These are phyloP conservation scores for Pyxicephalus adspersus DNA, from an alignment of 2,113 vertebrate species.

Conservation along the genomic window DNA sequence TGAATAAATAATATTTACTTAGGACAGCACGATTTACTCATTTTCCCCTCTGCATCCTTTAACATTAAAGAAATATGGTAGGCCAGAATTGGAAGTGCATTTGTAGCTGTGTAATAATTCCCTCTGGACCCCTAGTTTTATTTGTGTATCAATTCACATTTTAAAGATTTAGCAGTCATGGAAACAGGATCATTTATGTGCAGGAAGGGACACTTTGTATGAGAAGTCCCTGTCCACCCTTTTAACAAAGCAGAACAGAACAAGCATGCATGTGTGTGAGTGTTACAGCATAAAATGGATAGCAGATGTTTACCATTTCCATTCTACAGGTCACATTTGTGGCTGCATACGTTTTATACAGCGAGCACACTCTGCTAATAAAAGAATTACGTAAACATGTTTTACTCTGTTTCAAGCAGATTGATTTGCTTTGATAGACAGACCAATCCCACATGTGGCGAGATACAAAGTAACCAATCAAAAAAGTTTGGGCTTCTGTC, in stretches of 20 bases:
- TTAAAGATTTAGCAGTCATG: conserved; percentile 33
- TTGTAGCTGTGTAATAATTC: conserved; percentile 20
- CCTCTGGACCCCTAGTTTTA: conserved; percentile 14
- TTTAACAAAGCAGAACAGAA: conserved; percentile 18
- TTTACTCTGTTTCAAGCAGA: conserved; percentile 40
- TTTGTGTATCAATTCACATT: conserved; percentile 42
- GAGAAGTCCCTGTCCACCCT: conserved; percentile 29
- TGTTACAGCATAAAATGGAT: conserved; percentile 35
- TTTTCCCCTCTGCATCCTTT: conserved; percentile 24
- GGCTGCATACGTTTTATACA: conserved; percentile 26
- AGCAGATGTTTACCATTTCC: conserved; percentile 48
- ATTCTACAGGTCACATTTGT: conserved; percentile 45
- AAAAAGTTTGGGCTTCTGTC: background rate
- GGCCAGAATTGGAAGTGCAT: conserved; percentile 15
- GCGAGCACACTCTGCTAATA: conserved; percentile 28
- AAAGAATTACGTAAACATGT: conserved; percentile 44
- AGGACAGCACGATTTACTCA: conserved; percentile 16
- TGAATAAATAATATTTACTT: conserved; percentile 19
- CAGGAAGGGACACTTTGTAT: conserved; percentile 35
- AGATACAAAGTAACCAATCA: conserved; percentile 50
- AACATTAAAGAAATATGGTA: conserved; percentile 20
- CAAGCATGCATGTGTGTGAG: conserved; percentile 15
- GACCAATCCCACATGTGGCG: conserved; percentile 47
- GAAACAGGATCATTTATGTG: conserved; percentile 35
- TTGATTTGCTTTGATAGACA: conserved; percentile 12